Conservation (phyloP, 2,797 vertebrate genomes). For the Eulemur rubriventer region DNA sequence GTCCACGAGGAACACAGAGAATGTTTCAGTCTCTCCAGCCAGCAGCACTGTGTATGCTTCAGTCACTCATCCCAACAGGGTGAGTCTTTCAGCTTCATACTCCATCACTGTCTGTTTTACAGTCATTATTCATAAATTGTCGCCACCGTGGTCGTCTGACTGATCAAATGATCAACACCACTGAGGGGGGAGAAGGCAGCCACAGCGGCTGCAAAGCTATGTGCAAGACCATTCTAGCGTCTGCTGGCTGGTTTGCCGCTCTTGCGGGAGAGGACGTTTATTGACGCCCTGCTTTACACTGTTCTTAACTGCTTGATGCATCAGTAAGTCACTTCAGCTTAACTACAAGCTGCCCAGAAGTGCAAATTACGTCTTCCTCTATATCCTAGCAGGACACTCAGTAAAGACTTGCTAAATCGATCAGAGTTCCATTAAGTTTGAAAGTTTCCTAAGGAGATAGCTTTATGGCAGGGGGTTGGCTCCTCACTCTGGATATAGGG, state of each 20-base stretch:
- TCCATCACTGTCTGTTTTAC: neutral
- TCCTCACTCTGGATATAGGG: neutral
- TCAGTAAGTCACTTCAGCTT: neutral
- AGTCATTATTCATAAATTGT: neutral
- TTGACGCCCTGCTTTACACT: neutral
- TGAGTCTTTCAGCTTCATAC: constrained; percentile 37
- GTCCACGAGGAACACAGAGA: neutral
- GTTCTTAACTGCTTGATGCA: neutral
- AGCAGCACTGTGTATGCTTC: constrained; percentile 66
- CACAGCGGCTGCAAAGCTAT: no score
- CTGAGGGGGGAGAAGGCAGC: neutral
- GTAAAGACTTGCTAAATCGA: neutral
- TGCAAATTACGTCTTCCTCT: neutral
- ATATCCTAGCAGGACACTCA: neutral
- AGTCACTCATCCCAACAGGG: constrained; percentile 45
- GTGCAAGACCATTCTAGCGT: neutral
- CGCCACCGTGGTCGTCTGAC: neutral
- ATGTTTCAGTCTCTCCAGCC: neutral
- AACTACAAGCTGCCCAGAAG: neutral
- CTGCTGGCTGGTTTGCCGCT: rapidly evolving
- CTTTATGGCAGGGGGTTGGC: neutral
- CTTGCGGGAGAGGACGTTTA: neutral
- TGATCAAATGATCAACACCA: neutral
- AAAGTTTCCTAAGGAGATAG: neutral
- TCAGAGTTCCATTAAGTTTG: neutral